Evolutionary conservation across 1,140 invertebrate species (phyloP).

Genomic region (Sycophaga agraensis): DNA sequence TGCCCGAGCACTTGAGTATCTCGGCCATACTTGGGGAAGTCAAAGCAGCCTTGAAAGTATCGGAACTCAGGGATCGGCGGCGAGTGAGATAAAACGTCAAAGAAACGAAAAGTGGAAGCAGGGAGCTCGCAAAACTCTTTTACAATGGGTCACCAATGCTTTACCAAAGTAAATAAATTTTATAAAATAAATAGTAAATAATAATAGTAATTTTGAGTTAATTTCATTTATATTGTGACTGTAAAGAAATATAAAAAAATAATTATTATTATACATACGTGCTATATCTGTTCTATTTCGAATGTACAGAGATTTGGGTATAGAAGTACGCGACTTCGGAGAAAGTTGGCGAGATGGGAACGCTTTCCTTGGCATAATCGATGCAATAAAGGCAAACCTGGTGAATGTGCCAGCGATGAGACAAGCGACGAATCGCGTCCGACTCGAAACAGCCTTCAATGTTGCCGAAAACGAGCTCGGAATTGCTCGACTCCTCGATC

Average conservation of each 20-base stretch:
- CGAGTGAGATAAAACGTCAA: constrained; percentile 54
- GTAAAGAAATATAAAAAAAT: too few species aligned
- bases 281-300: neutral
- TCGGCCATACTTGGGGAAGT: constrained; percentile 78
- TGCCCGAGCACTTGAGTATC: constrained; percentile 83
- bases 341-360: constrained; percentile 95
- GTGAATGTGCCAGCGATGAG: constrained; percentile 83
- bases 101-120: constrained; percentile 76
- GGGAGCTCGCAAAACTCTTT: constrained; percentile 86
- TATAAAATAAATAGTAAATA: too few species aligned
- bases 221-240: too few species aligned
- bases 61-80: constrained; percentile 66
- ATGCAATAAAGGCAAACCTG: constrained; percentile 90
- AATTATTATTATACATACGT: too few species aligned
- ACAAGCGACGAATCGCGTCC: constrained; percentile 74
- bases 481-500: constrained; percentile 89
- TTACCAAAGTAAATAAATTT: constrained; percentile 76
- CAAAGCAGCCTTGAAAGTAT: constrained; percentile 78
- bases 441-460: constrained; percentile 91
- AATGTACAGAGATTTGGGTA: constrained; percentile 72
- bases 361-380: constrained; percentile 94
- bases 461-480: constrained; percentile 90
- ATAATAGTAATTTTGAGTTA: too few species aligned
- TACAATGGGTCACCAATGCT: constrained; percentile 93
- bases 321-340: constrained; percentile 93